Evolutionary conservation across 2,797 vertebrate genomes (phyloP).

Genomic region (Leptoclinus maculatus): DNA sequence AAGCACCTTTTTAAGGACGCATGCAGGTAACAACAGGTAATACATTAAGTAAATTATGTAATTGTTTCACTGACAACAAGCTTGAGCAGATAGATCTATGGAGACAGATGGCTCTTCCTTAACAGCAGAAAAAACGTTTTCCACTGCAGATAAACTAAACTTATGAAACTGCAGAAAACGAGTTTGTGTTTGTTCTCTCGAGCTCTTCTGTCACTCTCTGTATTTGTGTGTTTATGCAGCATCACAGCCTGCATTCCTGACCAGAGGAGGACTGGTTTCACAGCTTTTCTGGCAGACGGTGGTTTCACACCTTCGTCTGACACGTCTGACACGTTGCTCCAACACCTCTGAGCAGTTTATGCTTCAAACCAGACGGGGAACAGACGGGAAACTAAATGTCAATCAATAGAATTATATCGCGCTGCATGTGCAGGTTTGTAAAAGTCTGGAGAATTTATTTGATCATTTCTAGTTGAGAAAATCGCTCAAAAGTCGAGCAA

Average conservation of each 20-base stretch:
- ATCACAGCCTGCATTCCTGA: slow-evolving; percentile 29
- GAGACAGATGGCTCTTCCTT: not conserved
- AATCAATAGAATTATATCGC: not conserved
- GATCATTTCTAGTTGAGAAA: not conserved
- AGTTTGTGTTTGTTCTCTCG: slow-evolving; percentile 1
- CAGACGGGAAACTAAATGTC: not conserved
- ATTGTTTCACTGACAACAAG: not conserved
- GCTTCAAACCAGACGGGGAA: slow-evolving; percentile 1
- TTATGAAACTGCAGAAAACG: not conserved
- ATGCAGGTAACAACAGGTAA: not conserved
- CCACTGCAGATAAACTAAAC: not conserved
- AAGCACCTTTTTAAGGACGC: not conserved
- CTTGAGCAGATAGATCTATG: not conserved
- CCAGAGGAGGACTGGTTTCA: slow-evolving; percentile 53
- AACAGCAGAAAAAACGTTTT: not conserved
- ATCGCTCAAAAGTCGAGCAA: no score
- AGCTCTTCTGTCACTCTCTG: not conserved
- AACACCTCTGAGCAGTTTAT: not conserved
- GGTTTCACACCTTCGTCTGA: slow-evolving; percentile 43
- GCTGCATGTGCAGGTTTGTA: not conserved
- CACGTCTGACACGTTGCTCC: slow-evolving; percentile 16
- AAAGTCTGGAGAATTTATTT: not conserved
- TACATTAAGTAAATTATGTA: not conserved
- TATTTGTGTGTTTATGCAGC: slow-evolving; percentile 24
- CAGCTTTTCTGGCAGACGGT: slow-evolving; percentile 46